Evolutionary conservation across 2,113 vertebrate genomes (phyloP).

Genomic region (Saimiri boliviensis): DNA sequence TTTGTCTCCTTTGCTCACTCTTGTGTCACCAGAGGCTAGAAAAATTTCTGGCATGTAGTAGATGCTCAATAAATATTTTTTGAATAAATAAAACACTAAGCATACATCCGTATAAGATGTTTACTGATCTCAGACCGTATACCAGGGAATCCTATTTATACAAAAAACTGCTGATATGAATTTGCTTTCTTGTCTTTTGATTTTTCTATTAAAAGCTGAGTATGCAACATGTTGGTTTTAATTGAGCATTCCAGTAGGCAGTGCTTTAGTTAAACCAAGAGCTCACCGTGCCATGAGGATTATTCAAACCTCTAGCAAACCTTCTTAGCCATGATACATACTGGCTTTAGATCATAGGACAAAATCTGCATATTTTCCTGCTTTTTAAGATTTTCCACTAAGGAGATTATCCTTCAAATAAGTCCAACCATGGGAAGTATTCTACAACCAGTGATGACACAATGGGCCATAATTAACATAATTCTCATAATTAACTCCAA

Average conservation of each 20-base stretch:
- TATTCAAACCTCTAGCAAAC: neutral
- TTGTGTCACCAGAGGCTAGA: neutral
- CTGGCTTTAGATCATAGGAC: neutral
- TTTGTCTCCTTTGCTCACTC: neutral
- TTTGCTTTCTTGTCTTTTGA: constrained; percentile 5
- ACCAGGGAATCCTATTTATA: neutral
- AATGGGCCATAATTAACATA: too few species aligned
- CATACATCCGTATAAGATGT: neutral
- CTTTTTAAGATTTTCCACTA: neutral
- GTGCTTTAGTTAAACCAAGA: neutral
- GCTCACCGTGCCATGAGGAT: neutral
- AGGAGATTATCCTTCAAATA: neutral
- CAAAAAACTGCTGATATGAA: neutral
- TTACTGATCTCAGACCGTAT: neutral
- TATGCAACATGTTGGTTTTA: neutral
- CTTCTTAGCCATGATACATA: neutral
- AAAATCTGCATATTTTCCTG: neutral
- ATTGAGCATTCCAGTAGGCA: neutral
- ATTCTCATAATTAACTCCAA: neutral
- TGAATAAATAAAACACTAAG: neutral
- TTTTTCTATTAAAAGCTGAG: neutral
- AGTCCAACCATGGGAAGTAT: neutral
- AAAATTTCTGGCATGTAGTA: neutral
- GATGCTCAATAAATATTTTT: neutral
- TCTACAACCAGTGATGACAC: neutral